Base-by-base conservation (phyloP, 2,888 invertebrate species). In the Sinotaia quadrata region DNA sequence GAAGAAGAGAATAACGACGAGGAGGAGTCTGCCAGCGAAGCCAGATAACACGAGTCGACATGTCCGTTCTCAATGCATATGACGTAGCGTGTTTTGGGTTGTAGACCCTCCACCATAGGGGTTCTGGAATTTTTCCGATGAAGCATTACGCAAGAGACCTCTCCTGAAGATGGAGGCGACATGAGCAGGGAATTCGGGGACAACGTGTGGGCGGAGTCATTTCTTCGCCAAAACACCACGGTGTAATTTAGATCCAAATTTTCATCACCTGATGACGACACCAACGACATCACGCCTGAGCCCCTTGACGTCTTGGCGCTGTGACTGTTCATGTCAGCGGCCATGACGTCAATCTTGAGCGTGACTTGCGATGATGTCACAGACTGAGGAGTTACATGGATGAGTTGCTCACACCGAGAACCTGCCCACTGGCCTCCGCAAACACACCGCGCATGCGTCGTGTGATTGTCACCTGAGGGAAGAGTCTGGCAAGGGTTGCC, bases 351-450 rank as follows among this genome's bases (percentile, higher is more conserved):
- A 15, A 70, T 49, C 21, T 52, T 51, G 31, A 74, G 37, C 8
- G 60, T 44, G 33, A 52, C 72, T 44, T 51, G 62, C 8, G 52
- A 36, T 29, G 67, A 65, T 10, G 66, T 70, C 8, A 71, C 57
- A 36, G 21, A n/a, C 7, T 34, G 44, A 0, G 65, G 36, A 4
- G 47, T 36, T 24, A 73, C 27, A 21, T 52, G 54, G n/a, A 75
- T 62, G 33, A 41, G 47, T 10, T 54, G 59, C 31, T 73, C 67
- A 52, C 75, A 75, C 15, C 67, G 52, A 1, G 31, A 51, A 4
- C 75, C 75, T 27, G 72, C 67, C 72, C 72, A 75, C 34, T 58
- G 41, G n/a, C 75, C 75, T 15, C 56, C 66, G 37, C 75, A 75
- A 34, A 63, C 33, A 29, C 75, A 75, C 21, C 58, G 57, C 29